These are phyloP conservation scores for Sinocyclocheilus maitianheensis DNA, from an alignment of 2,113 vertebrate species.

Conservation along the genomic window DNA sequence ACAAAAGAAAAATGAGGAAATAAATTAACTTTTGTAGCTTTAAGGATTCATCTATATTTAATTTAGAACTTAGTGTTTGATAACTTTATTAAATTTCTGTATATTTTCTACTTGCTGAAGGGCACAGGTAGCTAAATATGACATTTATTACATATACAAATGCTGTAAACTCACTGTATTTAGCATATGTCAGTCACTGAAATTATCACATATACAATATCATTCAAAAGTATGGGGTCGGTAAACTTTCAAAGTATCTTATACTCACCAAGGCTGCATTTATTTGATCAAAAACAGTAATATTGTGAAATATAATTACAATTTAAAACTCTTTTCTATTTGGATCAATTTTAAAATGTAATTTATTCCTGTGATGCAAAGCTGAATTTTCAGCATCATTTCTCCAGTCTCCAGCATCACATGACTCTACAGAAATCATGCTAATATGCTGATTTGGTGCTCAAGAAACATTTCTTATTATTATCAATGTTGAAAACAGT, in stretches of 20 bases:
- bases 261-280: neutral
- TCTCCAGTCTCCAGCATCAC: neutral
- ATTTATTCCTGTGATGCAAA: neutral
- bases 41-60: too few species aligned
- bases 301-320: neutral
- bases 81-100: too few species aligned
- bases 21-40: too few species aligned
- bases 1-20: too few species aligned
- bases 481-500: too few species aligned
- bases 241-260: neutral
- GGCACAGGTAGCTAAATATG: too few species aligned
- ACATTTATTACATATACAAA: too few species aligned
- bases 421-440: neutral
- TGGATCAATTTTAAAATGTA: neutral
- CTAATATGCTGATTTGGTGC: neutral
- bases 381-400: neutral
- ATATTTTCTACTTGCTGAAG: too few species aligned
- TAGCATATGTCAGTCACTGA: neutral
- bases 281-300: neutral
- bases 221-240: neutral
- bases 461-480: neutral
- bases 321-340: neutral
- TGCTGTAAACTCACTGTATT: neutral
- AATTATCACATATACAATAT: neutral
- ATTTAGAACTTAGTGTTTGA: too few species aligned